A percentile compares a stretch with the other conserved stretches of the same genome.
Evolutionary conservation across 2,888 invertebrate species (phyloP).

Genomic region (Geophilus truncorum): DNA sequence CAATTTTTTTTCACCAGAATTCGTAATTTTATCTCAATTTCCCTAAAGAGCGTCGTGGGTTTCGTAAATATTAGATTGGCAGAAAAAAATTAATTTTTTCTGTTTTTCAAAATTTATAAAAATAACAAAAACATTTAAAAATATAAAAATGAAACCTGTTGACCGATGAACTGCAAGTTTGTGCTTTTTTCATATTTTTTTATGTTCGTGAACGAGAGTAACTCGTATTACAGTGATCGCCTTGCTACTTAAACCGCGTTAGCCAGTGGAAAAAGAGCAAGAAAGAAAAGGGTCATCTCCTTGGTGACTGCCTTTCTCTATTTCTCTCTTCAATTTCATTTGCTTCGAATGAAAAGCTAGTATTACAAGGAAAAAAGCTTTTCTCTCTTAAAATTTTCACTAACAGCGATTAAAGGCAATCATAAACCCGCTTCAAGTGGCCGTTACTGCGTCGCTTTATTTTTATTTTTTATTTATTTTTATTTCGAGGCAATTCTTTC

Average conservation of each 20-base stretch:
- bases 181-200: neutral
- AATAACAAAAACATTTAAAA: too few species aligned
- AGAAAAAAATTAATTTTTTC: too few species aligned
- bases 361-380: neutral
- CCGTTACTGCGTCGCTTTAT: neutral
- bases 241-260: neutral
- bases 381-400: neutral
- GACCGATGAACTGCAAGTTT: too few species aligned
- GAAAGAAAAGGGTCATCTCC: neutral
- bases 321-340: neutral
- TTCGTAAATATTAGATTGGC: too few species aligned
- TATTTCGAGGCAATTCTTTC: too few species aligned
- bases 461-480: neutral
- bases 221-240: neutral
- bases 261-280: neutral
- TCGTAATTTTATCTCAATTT: too few species aligned
- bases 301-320: neutral
- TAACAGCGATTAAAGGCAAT: neutral
- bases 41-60: too few species aligned
- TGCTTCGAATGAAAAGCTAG: neutral
- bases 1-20: too few species aligned
- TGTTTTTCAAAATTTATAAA: too few species aligned
- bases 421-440: neutral
- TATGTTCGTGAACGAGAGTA: neutral
- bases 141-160: too few species aligned